These are phyloP conservation scores for Globodera rostochiensis DNA, from an alignment of 1,140 invertebrate species.

Conservation along the genomic window DNA sequence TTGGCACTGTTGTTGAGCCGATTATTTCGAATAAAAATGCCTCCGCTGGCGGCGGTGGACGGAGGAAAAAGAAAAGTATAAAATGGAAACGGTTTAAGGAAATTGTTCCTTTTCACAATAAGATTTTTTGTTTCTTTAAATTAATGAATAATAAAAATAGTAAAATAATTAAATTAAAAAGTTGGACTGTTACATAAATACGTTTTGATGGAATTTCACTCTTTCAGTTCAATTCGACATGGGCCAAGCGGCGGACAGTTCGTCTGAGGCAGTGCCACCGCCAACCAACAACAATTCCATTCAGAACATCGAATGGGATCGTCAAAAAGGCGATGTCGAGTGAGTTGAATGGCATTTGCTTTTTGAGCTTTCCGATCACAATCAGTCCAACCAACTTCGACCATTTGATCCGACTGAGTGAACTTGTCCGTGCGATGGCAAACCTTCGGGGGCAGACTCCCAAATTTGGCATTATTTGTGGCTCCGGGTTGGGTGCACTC, in stretches of 20 bases:
- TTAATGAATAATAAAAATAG: no score
- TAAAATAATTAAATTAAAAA: background rate
- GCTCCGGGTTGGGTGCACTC: constrained; percentile 59
- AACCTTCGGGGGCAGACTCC: constrained; percentile 35
- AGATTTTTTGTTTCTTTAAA: no score
- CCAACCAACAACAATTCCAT: background rate
- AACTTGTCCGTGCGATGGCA: constrained; percentile 43
- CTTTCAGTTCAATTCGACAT: background rate
- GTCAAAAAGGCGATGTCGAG: background rate
- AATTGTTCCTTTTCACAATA: no score
- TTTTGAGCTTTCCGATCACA: constrained; percentile 11
- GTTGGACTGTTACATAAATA: background rate
- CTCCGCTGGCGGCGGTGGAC: background rate
- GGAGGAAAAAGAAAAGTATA: background rate
- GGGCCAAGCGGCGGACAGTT: background rate
- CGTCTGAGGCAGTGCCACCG: background rate
- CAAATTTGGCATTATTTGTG: constrained; percentile 61
- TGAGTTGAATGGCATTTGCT: background rate
- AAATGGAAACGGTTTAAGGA: background rate
- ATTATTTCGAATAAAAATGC: background rate
- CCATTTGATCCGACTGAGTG: constrained; percentile 48
- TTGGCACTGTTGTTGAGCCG: background rate
- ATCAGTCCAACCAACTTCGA: constrained; percentile 60
- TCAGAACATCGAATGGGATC: background rate
- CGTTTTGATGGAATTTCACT: background rate